Conservation (phyloP, 2,888 invertebrate genomes). For the Chaitophorus viminalis region DNA sequence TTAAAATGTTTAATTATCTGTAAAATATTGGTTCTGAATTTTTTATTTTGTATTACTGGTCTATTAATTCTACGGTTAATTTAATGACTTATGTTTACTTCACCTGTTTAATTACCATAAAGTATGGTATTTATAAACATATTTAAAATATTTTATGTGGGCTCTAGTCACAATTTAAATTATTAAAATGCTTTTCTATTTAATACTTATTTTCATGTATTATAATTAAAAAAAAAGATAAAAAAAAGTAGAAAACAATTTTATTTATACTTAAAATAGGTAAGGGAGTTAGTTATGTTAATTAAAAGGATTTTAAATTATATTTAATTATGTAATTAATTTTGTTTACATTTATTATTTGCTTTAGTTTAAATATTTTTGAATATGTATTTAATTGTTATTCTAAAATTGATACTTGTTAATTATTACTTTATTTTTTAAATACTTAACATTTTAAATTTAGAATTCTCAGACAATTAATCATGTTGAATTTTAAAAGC, state of each 20-base stretch:
- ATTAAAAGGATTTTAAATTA: neutral
- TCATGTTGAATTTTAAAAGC: neutral
- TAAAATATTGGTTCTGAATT: no score
- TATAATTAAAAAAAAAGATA: no score
- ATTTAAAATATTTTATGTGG: neutral
- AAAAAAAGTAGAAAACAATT: neutral
- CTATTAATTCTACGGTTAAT: no score
- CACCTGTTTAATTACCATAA: no score
- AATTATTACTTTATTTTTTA: no score
- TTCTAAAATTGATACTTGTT: neutral
- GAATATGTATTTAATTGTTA: neutral
- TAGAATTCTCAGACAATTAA: slow-evolving; percentile 12
- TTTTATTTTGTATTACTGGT: no score
- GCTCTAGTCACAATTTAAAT: neutral
- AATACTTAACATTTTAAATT: neutral
- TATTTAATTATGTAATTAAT: neutral
- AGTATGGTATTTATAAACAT: no score
- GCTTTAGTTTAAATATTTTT: neutral
- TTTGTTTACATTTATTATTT: neutral
- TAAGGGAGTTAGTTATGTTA: neutral
- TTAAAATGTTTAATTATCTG: no score
- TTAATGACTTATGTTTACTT: no score
- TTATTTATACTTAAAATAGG: neutral
- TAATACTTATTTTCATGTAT: neutral
- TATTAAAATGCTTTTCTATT: neutral